Conservation (phyloP, 2,797 vertebrate species). For the Microtus obscurus region DNA sequence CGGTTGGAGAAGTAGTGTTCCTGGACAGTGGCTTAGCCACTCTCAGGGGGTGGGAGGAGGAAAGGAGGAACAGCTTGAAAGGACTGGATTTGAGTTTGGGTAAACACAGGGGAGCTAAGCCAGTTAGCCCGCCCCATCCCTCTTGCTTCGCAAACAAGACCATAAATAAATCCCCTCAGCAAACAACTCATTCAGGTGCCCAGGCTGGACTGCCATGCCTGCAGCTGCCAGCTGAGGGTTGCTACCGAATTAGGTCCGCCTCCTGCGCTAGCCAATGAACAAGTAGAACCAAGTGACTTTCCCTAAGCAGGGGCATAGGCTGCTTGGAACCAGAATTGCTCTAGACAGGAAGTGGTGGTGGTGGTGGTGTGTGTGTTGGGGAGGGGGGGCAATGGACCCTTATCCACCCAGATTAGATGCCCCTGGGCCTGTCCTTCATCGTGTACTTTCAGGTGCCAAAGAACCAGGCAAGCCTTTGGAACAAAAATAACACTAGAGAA, state of each 20-base stretch:
- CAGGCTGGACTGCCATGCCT: conserved; percentile 73
- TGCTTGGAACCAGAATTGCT: neutral
- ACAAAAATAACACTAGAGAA: neutral
- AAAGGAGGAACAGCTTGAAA: conserved; percentile 71
- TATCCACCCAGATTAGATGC: neutral
- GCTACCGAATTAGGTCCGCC: conserved; percentile 59
- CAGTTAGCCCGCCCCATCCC: conserved; percentile 65
- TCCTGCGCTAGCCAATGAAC: conserved; percentile 67
- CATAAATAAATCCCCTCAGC: conserved; percentile 83
- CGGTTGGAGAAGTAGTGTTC: neutral
- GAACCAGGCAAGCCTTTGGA: neutral
- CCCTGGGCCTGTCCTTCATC: neutral
- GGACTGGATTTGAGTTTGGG: conserved; percentile 77
- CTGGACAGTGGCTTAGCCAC: neutral
- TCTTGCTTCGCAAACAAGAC: conserved; percentile 75
- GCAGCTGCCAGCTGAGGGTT: conserved; percentile 74
- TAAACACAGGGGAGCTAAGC: conserved; percentile 76
- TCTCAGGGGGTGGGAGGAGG: neutral
- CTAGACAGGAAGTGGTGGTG: neutral
- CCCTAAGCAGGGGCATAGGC: neutral
- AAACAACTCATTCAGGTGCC: conserved; percentile 75
- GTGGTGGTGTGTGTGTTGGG: no score
- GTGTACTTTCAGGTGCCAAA: neutral
- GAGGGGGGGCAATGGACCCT: neutral
- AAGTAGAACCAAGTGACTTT: conserved; percentile 68